A percentile compares a stretch with the other conserved stretches of the same genome.
Conservation (phyloP, 2,888 invertebrate genomes). For the Parthenolecanium corni region DNA sequence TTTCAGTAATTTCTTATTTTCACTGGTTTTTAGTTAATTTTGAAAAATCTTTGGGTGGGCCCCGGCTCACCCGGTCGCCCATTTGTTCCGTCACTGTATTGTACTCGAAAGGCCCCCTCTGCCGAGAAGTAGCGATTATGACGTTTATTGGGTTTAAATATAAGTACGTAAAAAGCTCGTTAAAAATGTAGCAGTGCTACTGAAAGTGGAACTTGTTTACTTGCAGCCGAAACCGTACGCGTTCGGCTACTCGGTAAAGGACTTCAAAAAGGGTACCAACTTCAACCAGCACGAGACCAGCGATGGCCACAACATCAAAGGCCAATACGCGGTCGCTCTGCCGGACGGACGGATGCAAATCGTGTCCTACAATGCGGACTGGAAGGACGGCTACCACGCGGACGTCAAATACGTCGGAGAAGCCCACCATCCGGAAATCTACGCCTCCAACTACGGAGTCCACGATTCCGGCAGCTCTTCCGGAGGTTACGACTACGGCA, state of each 20-base stretch:
- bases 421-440: constrained; percentile 45
- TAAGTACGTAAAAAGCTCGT: neutral
- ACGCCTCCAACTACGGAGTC: constrained; percentile 32
- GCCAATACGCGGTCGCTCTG: constrained; percentile 63
- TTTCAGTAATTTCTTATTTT: too few species aligned
- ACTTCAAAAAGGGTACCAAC: constrained; percentile 58
- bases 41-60: too few species aligned
- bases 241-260: constrained; percentile 58
- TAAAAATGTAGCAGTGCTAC: neutral
- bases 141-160: too few species aligned
- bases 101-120: too few species aligned
- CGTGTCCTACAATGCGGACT: constrained; percentile 75
- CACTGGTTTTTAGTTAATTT: too few species aligned
- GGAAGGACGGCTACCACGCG: constrained; percentile 82
- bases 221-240: constrained; percentile 40
- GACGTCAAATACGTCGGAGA: constrained; percentile 67
- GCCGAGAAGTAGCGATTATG: too few species aligned
- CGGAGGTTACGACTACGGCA: neutral
- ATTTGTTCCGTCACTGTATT: too few species aligned
- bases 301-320: constrained; percentile 54
- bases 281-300: constrained; percentile 64
- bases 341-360: constrained; percentile 77
- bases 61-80: too few species aligned
- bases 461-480: constrained; percentile 6
- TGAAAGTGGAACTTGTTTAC: constrained; percentile 33